These are phyloP conservation scores for Darevskia nairensis DNA, from an alignment of 2,797 vertebrate species.

Conservation along the genomic window DNA sequence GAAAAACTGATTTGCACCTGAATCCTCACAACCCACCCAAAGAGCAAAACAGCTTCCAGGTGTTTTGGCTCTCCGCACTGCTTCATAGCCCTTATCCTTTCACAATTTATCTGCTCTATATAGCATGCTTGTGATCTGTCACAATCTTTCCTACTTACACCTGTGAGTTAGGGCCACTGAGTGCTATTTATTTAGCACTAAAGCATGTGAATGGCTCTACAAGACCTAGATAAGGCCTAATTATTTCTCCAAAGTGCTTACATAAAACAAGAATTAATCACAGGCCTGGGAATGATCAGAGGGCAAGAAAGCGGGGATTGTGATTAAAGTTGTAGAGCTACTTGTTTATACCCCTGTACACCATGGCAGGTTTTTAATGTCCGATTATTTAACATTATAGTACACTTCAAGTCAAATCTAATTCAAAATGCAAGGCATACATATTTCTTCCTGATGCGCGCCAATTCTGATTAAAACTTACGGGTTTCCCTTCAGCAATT, in stretches of 20 bases:
- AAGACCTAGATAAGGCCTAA: not conserved
- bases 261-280: slow-evolving; percentile 29
- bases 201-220: slow-evolving; percentile 10
- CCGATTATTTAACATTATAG: not conserved
- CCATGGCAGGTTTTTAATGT: not conserved
- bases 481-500: not conserved
- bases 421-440: slow-evolving; percentile 7
- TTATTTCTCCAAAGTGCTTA: slow-evolving; percentile 12
- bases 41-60: not conserved
- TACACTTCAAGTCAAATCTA: not conserved
- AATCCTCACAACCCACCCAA: not conserved
- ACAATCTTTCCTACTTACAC: slow-evolving; percentile 8
- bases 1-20: not conserved
- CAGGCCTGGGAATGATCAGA: not conserved
- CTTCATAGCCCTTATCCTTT: not conserved
- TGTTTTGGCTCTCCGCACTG: not conserved
- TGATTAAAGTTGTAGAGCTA: slow-evolving; percentile 9
- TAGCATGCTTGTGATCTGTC: slow-evolving; percentile 1
- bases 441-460: not conserved
- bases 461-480: not conserved
- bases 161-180: slow-evolving; percentile 3
- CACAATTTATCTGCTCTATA: not conserved
- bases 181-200: slow-evolving; percentile 27
- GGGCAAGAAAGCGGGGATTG: not conserved
- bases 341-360: not conserved